These are phyloP conservation scores for Eurytemora carolleeae DNA, from an alignment of 1,140 invertebrate genomes.

Conservation along the genomic window DNA sequence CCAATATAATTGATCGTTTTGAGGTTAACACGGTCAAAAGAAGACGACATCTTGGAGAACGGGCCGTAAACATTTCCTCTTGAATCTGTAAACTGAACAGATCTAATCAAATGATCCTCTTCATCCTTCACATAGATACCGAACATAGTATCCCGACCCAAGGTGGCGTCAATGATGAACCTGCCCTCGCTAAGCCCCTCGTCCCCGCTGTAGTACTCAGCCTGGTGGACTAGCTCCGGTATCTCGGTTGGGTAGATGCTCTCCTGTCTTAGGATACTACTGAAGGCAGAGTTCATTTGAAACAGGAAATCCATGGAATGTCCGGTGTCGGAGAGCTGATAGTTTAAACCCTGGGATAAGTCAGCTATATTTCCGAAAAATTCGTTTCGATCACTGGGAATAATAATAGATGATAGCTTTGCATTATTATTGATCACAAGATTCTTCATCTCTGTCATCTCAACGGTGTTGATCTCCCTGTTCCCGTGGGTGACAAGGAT, in stretches of 20 bases:
- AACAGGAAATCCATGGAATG: background rate
- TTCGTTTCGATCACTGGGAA: too few species aligned
- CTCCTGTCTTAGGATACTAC: background rate
- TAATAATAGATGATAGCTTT: too few species aligned
- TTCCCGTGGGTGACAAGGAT: slow-evolving; percentile 2
- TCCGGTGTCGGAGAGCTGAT: too few species aligned
- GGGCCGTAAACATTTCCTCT: slow-evolving; percentile 7
- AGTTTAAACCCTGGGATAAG: too few species aligned
- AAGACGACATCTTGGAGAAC: slow-evolving; percentile 1
- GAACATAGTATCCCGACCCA: slow-evolving; percentile 5
- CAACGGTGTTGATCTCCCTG: too few species aligned
- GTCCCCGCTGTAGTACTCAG: background rate
- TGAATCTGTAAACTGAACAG: slow-evolving; percentile 8
- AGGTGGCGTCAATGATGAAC: background rate
- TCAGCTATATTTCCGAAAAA: too few species aligned
- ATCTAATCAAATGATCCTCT: slow-evolving; percentile 9
- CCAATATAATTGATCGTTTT: slow-evolving; percentile 14
- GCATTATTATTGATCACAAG: too few species aligned
- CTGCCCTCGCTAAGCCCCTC: background rate
- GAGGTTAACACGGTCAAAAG: slow-evolving; percentile 8
- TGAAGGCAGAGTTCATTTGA: background rate
- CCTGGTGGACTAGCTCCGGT: background rate
- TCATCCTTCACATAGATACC: slow-evolving; percentile 10
- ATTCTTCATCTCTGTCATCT: too few species aligned
- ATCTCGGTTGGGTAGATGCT: background rate